Evolutionary conservation across 2,113 vertebrate genomes (phyloP).

Genomic region (Leiothrix lutea): DNA sequence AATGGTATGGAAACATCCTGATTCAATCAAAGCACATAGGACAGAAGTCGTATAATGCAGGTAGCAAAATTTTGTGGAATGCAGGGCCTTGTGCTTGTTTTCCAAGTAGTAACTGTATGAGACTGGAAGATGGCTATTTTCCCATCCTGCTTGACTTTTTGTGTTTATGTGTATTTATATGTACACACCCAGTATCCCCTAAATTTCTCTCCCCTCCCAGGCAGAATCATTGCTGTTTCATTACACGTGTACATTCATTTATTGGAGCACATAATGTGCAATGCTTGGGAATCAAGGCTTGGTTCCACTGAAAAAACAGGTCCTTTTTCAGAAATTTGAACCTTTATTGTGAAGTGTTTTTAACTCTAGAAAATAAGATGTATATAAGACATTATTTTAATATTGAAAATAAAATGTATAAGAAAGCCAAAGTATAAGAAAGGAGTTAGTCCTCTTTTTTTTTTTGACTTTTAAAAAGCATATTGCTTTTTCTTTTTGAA

Average conservation of each 20-base stretch:
- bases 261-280: rapidly evolving
- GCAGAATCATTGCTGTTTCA: background rate
- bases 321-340: background rate
- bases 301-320: background rate
- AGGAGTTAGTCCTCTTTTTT: background rate
- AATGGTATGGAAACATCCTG: background rate
- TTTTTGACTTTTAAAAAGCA: background rate
- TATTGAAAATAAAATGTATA: background rate
- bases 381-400: background rate
- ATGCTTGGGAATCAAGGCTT: background rate
- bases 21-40: background rate
- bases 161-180: background rate
- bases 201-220: background rate
- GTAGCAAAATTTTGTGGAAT: background rate
- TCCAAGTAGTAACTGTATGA: background rate
- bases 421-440: background rate
- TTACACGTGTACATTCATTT: background rate
- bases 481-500: background rate
- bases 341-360: background rate
- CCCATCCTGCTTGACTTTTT: background rate
- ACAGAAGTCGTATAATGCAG: background rate
- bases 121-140: background rate
- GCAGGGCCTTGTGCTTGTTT: background rate
- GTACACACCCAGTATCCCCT: too few species aligned
- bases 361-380: background rate